Evolutionary conservation across 1,140 invertebrate species (phyloP).

Genomic region (Drosophila funebris): DNA sequence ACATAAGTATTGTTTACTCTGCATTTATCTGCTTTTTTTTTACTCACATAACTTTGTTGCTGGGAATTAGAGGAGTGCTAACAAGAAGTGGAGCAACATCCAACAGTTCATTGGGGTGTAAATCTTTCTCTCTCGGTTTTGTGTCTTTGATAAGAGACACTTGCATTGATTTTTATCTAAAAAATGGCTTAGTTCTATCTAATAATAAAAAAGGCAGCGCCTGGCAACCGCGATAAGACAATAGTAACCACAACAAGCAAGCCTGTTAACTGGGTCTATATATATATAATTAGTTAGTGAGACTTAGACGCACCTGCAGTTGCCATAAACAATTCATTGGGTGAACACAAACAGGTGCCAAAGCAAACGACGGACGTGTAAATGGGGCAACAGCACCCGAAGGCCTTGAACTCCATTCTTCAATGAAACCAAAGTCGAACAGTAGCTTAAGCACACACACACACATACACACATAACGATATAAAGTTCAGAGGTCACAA

Average conservation of each 20-base stretch:
- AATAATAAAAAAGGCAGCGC: slow-evolving; percentile 8
- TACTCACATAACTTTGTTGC: slow-evolving; percentile 20
- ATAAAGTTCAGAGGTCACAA: slow-evolving; percentile 30
- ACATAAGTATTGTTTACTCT: slow-evolving; percentile 21
- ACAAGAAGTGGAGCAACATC: slow-evolving; percentile 22
- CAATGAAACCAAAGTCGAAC: slow-evolving; percentile 27
- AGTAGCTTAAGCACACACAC: background rate
- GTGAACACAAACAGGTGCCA: slow-evolving; percentile 62
- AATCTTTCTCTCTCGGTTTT: background rate
- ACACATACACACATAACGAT: slow-evolving; percentile 1
- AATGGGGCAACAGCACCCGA: slow-evolving; percentile 43
- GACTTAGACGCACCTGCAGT: background rate
- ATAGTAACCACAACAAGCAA: slow-evolving; percentile 48
- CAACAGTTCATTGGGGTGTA: background rate
- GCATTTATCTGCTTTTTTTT: slow-evolving; percentile 7
- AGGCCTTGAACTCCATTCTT: slow-evolving; percentile 58
- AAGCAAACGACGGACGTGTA: slow-evolving; percentile 14
- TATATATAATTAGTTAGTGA: slow-evolving; percentile 9
- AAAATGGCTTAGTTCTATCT: slow-evolving; percentile 9
- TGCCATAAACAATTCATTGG: slow-evolving; percentile 54
- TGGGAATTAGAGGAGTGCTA: slow-evolving; percentile 67
- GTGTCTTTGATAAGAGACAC: background rate
- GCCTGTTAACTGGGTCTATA: slow-evolving; percentile 13
- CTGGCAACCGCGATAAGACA: slow-evolving; percentile 55
- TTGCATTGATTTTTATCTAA: slow-evolving; percentile 63